A percentile compares a stretch with the other conserved stretches of the same genome.
phyloP scores from a whole-genome alignment of 1,140 invertebrate genomes.

The Heliconius hewitsoni region DNA sequence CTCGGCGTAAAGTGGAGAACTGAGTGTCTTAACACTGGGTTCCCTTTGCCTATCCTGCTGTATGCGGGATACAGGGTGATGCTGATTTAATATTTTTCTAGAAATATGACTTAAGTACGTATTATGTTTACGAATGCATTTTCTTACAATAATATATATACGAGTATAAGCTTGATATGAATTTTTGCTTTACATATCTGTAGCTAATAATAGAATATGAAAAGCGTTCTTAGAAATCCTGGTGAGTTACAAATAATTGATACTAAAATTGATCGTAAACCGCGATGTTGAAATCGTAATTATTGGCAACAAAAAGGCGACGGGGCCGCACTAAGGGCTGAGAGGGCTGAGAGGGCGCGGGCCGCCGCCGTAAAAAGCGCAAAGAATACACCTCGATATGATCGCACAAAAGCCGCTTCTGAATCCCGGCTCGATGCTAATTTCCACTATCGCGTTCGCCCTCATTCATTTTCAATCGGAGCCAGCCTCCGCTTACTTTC shows the following conservation, averaged over 20 bases:
- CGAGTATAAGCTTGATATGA: no score
- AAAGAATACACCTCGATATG: slow-evolving; percentile 81
- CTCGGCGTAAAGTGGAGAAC: no score
- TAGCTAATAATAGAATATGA: no score
- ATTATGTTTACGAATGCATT: no score
- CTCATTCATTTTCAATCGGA: slow-evolving; percentile 81
- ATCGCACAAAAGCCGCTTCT: slow-evolving; percentile 80
- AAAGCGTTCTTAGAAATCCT: neutral
- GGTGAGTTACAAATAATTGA: neutral
- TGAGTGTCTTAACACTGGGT: no score
- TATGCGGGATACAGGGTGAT: no score
- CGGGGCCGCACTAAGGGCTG: slow-evolving; percentile 70
- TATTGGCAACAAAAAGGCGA: slow-evolving; percentile 75
- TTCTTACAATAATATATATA: no score
- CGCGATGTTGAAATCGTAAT: slow-evolving; percentile 52
- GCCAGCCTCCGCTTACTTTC: slow-evolving; percentile 70
- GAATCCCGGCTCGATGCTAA: slow-evolving; percentile 80
- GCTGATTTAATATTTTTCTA: no score
- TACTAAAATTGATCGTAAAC: slow-evolving; percentile 19
- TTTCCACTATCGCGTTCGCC: slow-evolving; percentile 81
- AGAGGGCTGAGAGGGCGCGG: slow-evolving; percentile 47
- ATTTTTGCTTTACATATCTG: no score
- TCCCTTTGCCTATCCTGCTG: no score
- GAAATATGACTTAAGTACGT: no score
- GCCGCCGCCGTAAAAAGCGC: slow-evolving; percentile 75